Evolutionary conservation across 2,113 vertebrate genomes (phyloP), one percentile per base, ranked within the genome.

Genomic region (Chaenocephalus aceratus): DNA sequence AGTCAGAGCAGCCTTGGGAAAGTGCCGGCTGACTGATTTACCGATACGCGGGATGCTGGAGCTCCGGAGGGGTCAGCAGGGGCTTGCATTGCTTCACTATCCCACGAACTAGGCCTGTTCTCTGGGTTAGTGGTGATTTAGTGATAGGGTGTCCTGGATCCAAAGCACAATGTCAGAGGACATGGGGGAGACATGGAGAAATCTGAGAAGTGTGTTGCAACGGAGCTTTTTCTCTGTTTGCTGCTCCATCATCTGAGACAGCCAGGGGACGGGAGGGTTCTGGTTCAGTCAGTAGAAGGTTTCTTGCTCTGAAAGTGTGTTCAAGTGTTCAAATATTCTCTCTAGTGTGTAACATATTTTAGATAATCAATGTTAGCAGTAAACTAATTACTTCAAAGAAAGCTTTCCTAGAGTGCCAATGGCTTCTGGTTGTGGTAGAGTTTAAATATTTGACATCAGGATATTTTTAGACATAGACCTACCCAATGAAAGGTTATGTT

Each of bases 1-100:
- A 83, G 80, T 79, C 76, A 67, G 49, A 79, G 49, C 83, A 89
- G 86, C 83, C 91, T 92, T 93, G 92, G 91, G 90, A 94, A 92
- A 88, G 80, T 30, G 70, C 85, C 21, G 0, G 87, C 30, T 13
- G 88, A 72, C 92, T 91, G 92, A 94, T 94, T 93, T 93, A 94
- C 88, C 7, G 87, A 89, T 90, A 80, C 58, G 34, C 1, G 12
- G 83, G 60, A 86, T 15, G 45, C 79, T 63, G 30, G 73, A 77
- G 71, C 83, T 84, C 67, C 75, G 41, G 62, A 72, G 76, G 80
- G 92, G 89, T 92, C 89, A 90, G 75, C 54, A 14, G 75, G 83
- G 84, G 75, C 79, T 83, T 52, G 12, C 74, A 21, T 80, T 71
- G 77, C 89, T 82, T 87, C 76, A 48, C 86, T 85, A 77, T 88